Percentiles rank a stretch among this genome's conserved stretches.
Conservation (phyloP, 2,888 invertebrate species). For the Mesochorus sp. region DNA sequence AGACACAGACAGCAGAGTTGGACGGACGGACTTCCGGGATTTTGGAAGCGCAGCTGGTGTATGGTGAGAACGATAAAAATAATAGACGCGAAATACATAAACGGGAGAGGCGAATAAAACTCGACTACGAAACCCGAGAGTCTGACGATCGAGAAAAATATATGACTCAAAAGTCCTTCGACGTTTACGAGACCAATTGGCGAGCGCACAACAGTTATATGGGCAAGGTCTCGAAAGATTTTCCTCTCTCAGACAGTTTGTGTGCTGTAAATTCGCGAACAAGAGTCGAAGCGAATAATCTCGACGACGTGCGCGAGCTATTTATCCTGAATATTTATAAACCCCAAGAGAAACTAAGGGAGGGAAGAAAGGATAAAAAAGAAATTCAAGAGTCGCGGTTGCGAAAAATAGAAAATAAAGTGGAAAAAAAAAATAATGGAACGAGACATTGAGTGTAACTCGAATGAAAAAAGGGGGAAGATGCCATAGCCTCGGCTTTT, state of each 20-base stretch:
- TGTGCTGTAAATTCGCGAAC: background rate
- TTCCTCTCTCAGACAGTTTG: background rate
- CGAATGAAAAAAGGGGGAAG: slow-evolving; percentile 2
- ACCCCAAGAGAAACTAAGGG: background rate
- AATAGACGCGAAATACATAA: slow-evolving; percentile 15
- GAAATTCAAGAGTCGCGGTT: slow-evolving; percentile 11
- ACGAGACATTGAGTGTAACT: background rate
- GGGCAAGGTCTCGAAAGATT: background rate
- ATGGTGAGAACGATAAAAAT: too few relatives aligned
- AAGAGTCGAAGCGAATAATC: slow-evolving; percentile 24
- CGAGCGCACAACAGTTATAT: background rate
- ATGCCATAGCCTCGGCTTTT: background rate
- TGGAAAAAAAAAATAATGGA: background rate
- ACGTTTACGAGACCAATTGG: slow-evolving; percentile 52
- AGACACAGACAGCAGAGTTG: too few relatives aligned
- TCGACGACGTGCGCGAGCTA: background rate
- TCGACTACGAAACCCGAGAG: background rate
- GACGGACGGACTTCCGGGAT: too few relatives aligned
- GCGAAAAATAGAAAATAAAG: background rate
- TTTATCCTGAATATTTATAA: slow-evolving; percentile 35
- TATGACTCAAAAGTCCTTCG: slow-evolving; percentile 41
- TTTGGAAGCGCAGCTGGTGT: too few relatives aligned
- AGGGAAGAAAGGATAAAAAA: too few relatives aligned
- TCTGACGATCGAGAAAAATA: slow-evolving; percentile 41
- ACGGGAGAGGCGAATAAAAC: background rate